Percentiles rank a stretch among this genome's conserved stretches.
Evolutionary conservation across 2,113 vertebrate genomes (phyloP).

Genomic region (Pterophyllum scalare): DNA sequence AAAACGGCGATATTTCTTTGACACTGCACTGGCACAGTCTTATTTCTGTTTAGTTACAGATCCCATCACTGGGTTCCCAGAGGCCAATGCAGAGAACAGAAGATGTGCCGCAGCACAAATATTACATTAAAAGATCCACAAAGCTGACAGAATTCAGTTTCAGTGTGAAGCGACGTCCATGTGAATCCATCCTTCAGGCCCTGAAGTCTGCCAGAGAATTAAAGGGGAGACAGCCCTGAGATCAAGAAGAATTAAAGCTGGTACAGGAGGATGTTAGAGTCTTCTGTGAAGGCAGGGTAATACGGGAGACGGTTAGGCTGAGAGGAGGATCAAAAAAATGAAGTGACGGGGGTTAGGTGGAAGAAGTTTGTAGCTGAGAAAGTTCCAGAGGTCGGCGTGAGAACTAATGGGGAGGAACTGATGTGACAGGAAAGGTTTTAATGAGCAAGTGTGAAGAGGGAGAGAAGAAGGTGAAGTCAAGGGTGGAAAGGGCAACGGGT

Average conservation of each 20-base stretch:
- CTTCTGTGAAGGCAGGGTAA: slow-evolving; percentile 40
- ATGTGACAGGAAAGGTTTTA: slow-evolving; percentile 51
- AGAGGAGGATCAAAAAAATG: slow-evolving; percentile 45
- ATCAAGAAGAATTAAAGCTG: slow-evolving; percentile 75
- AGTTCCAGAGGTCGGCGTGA: slow-evolving; percentile 48
- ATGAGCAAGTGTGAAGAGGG: slow-evolving; percentile 51
- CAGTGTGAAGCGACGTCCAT: slow-evolving; percentile 25
- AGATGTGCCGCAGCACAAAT: slow-evolving; percentile 49
- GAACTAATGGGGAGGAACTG: slow-evolving; percentile 55
- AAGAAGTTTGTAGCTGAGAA: slow-evolving; percentile 48
- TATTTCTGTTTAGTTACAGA: slow-evolving; percentile 12
- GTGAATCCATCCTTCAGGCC: slow-evolving; percentile 61
- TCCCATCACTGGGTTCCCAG: neutral
- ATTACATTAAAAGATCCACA: slow-evolving; percentile 57
- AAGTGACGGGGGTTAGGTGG: slow-evolving; percentile 41
- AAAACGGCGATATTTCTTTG: neutral
- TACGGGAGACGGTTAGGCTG: slow-evolving; percentile 34
- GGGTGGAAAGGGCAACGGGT: slow-evolving; percentile 33
- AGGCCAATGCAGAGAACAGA: slow-evolving; percentile 15
- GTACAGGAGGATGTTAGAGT: slow-evolving; percentile 43
- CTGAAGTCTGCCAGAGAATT: slow-evolving; percentile 41
- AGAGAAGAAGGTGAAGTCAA: slow-evolving; percentile 32
- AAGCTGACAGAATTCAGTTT: slow-evolving; percentile 47
- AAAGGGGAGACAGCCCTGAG: slow-evolving; percentile 52
- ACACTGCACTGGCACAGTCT: neutral